These are phyloP conservation scores for Pasiphila rectangulata DNA, from an alignment of 2,888 invertebrate species.

Conservation along the genomic window DNA sequence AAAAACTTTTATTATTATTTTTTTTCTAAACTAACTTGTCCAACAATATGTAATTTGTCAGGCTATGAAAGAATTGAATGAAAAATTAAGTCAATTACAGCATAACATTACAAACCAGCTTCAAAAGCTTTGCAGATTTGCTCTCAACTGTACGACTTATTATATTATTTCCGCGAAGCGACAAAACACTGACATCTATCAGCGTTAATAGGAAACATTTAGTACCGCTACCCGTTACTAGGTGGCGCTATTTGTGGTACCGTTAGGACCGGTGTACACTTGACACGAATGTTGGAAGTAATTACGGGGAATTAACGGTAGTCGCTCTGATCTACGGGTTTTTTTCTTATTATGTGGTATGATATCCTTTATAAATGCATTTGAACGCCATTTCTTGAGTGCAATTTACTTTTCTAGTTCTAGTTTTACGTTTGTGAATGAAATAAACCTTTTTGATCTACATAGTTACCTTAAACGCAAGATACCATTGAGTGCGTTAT, in stretches of 20 bases:
- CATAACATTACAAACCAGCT: too few species aligned
- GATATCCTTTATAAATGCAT: background rate
- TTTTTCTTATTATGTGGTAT: background rate
- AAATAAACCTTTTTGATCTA: background rate
- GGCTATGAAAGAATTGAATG: too few species aligned
- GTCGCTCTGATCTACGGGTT: constrained; percentile 3
- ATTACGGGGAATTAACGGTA: constrained; percentile 16
- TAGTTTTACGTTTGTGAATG: background rate
- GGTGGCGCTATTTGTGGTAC: constrained; percentile 60
- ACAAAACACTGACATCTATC: constrained; percentile 55
- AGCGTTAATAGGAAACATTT: constrained; percentile 50
- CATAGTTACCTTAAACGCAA: too few species aligned
- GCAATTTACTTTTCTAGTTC: background rate
- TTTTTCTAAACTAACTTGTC: too few species aligned
- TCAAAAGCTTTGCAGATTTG: too few species aligned
- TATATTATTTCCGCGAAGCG: constrained; percentile 16
- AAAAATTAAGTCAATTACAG: too few species aligned
- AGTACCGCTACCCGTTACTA: constrained; percentile 70
- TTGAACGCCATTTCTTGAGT: background rate
- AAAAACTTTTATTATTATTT: too few species aligned
- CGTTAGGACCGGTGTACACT: constrained; percentile 27
- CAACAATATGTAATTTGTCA: too few species aligned
- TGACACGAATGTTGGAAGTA: constrained; percentile 22
- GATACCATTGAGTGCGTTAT: too few species aligned
- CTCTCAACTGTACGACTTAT: constrained; percentile 14